Evolutionary conservation across 1,140 invertebrate genomes (phyloP).

Genomic region (Bombyx mandarina): DNA sequence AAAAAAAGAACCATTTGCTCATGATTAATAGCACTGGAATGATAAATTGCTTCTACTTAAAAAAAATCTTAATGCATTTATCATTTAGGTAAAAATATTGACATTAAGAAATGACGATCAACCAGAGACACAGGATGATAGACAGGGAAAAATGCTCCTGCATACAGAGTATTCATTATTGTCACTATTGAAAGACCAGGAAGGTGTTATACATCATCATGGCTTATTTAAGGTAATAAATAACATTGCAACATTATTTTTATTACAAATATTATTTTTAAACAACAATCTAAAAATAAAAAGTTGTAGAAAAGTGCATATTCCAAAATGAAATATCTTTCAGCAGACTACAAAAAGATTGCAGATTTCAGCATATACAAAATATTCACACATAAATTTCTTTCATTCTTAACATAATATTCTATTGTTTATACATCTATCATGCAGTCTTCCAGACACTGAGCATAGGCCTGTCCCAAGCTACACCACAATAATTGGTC

Average conservation of each 20-base stretch:
- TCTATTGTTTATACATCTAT: too few species aligned
- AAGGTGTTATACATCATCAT: conserved; percentile 85
- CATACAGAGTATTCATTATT: conserved; percentile 86
- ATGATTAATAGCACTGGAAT: too few species aligned
- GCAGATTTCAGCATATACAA: too few species aligned
- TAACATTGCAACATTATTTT: neutral
- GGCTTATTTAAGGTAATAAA: conserved; percentile 81
- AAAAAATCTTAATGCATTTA: neutral
- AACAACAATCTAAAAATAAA: neutral
- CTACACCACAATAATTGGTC: too few species aligned
- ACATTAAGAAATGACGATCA: conserved; percentile 71
- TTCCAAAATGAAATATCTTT: too few species aligned
- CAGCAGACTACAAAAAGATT: too few species aligned
- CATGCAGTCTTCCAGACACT: too few species aligned
- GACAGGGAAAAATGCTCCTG: conserved; percentile 85
- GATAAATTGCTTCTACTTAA: too few species aligned
- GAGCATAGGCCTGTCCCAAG: too few species aligned
- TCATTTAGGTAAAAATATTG: conserved; percentile 78
- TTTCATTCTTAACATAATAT: too few species aligned
- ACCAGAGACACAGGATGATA: conserved; percentile 82
- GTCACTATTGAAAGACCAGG: conserved; percentile 78
- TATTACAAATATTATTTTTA: neutral
- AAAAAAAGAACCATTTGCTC: too few species aligned
- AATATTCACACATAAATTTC: too few species aligned
- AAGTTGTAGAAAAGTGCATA: neutral